Percentiles rank a stretch among this genome's conserved stretches.
phyloP scores from a whole-genome alignment of 2,113 vertebrate genomes.

The Micromys minutus region DNA sequence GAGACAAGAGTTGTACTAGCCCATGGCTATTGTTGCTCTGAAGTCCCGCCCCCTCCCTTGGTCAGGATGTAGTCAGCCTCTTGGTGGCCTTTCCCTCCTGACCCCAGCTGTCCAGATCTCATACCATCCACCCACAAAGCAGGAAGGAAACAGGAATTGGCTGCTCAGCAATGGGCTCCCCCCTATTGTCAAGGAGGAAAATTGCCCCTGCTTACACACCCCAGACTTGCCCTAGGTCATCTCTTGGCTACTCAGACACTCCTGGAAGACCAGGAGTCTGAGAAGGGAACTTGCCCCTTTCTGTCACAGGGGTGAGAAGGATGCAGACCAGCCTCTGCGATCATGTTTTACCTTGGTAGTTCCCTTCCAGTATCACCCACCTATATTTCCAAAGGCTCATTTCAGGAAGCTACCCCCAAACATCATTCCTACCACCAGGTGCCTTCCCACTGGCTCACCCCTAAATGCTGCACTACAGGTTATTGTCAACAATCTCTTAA shows the following conservation, averaged over 20 bases:
- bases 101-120: slow-evolving; percentile 31
- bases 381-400: neutral
- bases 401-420: neutral
- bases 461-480: neutral
- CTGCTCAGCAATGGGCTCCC: slow-evolving; percentile 26
- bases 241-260: neutral
- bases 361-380: neutral
- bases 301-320: neutral
- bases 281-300: neutral
- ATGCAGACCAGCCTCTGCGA: neutral
- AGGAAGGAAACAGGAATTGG: slow-evolving; percentile 74
- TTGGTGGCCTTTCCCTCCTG: neutral
- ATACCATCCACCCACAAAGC: neutral
- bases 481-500: neutral
- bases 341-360: neutral
- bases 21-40: neutral
- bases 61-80: neutral
- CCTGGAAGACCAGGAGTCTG: neutral
- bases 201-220: neutral
- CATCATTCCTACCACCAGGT: too few relatives aligned
- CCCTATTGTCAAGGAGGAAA: slow-evolving; percentile 19
- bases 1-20: neutral
- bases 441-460: neutral
- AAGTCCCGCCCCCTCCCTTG: neutral
- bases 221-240: neutral